A percentile compares a stretch with the other conserved stretches of the same genome.
Conservation (phyloP, 2,797 vertebrate genomes). For the Gila robusta region DNA sequence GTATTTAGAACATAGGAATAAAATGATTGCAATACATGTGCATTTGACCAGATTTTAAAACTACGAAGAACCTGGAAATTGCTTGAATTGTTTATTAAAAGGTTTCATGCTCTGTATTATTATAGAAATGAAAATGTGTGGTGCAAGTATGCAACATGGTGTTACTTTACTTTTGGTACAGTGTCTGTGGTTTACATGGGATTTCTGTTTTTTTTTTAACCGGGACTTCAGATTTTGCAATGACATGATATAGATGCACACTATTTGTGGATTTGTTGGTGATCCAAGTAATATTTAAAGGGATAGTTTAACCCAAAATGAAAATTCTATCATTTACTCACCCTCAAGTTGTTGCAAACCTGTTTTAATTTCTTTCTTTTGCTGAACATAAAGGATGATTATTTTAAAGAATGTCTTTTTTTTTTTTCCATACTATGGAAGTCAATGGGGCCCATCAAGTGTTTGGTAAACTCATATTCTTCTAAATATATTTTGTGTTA, state of each 20-base stretch:
- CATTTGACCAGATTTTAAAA: constrained; percentile 51
- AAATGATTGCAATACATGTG: constrained; percentile 5
- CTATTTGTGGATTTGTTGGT: background rate
- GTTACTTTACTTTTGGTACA: background rate
- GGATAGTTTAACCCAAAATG: background rate
- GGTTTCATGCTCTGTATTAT: constrained; percentile 49
- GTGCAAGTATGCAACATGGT: background rate
- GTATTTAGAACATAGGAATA: background rate
- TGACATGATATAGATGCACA: background rate
- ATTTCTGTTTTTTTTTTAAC: background rate
- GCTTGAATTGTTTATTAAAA: constrained; percentile 78
- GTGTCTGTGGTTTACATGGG: constrained; percentile 29
- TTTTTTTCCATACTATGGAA: background rate
- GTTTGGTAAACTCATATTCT: background rate
- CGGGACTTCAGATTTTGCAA: constrained; percentile 27
- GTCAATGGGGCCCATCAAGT: background rate
- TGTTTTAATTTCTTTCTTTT: background rate
- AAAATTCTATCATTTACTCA: no score
- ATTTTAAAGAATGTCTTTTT: background rate
- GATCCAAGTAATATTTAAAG: background rate
- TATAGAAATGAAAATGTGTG: background rate
- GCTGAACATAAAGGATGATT: background rate
- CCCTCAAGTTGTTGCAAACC: background rate
- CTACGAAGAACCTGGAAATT: constrained; percentile 80
- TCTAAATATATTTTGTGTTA: background rate